Conservation (phyloP, 2,888 invertebrate species). For the Chloroclysta siterata region DNA sequence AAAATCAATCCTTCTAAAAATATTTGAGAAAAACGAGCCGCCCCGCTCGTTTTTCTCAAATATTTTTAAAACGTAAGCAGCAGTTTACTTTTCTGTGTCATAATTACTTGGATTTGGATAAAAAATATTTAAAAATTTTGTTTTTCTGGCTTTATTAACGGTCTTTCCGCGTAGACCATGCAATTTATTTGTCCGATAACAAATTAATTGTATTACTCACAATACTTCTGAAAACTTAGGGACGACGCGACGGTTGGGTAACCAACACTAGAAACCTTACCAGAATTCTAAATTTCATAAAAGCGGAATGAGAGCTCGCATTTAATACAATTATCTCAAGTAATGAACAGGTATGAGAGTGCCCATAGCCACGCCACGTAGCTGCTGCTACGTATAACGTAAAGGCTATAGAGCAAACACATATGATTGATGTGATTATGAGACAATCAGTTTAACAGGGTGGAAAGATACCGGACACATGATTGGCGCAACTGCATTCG, state of each 20-base stretch:
- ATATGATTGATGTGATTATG: slow-evolving; percentile 52
- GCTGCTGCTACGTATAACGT: slow-evolving; percentile 21
- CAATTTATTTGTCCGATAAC: slow-evolving; percentile 33
- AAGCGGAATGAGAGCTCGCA: slow-evolving; percentile 32
- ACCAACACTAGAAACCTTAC: slow-evolving; percentile 26
- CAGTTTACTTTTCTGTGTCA: too few relatives aligned
- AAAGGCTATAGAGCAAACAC: slow-evolving; percentile 27
- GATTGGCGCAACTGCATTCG: slow-evolving; percentile 49
- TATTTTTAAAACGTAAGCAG: too few relatives aligned
- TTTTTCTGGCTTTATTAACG: slow-evolving; percentile 8
- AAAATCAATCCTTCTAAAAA: too few relatives aligned
- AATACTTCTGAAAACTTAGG: slow-evolving; percentile 21
- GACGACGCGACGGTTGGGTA: slow-evolving; percentile 6
- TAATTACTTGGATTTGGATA: too few relatives aligned
- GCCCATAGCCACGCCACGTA: slow-evolving; percentile 29
- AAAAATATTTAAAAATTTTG: too few relatives aligned
- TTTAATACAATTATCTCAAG: slow-evolving; percentile 36
- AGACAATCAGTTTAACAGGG: slow-evolving; percentile 58
- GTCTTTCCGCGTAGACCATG: slow-evolving; percentile 5
- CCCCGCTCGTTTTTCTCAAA: too few relatives aligned
- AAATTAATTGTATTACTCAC: slow-evolving; percentile 23
- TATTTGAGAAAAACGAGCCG: too few relatives aligned
- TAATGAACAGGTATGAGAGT: slow-evolving; percentile 29
- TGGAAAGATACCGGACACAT: slow-evolving; percentile 54
- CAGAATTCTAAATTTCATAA: slow-evolving; percentile 32